Conservation (phyloP, 1,140 invertebrate species). For the Coenobita brevimanus region DNA sequence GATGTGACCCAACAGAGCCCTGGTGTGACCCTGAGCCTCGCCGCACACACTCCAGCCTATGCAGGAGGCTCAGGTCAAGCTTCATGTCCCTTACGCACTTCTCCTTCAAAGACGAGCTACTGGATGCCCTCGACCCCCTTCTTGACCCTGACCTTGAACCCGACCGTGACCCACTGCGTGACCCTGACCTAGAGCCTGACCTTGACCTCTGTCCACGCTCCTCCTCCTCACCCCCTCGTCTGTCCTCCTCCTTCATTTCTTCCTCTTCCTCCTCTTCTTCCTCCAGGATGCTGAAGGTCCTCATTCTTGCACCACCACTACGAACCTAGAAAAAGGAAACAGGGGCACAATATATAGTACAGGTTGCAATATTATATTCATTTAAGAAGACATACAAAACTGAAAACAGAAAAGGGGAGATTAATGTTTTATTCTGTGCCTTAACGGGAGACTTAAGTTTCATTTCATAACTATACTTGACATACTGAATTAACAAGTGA, state of each 20-base stretch:
- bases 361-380: neutral
- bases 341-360: neutral
- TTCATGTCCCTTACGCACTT: constrained; percentile 66
- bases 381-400: neutral
- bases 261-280: constrained; percentile 59
- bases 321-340: constrained; percentile 31
- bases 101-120: constrained; percentile 66
- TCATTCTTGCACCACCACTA: constrained; percentile 51
- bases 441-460: no score
- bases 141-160: constrained; percentile 65
- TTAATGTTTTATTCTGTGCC: no score
- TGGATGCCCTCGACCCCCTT: constrained; percentile 56
- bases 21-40: constrained; percentile 63
- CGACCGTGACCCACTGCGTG: constrained; percentile 64
- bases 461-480: no score
- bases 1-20: constrained; percentile 15
- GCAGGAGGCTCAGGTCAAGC: constrained; percentile 60
- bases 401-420: neutral
- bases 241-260: constrained; percentile 43
- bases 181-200: constrained; percentile 64
- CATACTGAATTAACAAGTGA: no score
- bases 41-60: constrained; percentile 60
- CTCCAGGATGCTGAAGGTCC: constrained; percentile 69
- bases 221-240: constrained; percentile 48
- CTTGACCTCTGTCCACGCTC: constrained; percentile 61